Conservation (phyloP, 2,797 vertebrate genomes). For the Setipinna tenuifilis region DNA sequence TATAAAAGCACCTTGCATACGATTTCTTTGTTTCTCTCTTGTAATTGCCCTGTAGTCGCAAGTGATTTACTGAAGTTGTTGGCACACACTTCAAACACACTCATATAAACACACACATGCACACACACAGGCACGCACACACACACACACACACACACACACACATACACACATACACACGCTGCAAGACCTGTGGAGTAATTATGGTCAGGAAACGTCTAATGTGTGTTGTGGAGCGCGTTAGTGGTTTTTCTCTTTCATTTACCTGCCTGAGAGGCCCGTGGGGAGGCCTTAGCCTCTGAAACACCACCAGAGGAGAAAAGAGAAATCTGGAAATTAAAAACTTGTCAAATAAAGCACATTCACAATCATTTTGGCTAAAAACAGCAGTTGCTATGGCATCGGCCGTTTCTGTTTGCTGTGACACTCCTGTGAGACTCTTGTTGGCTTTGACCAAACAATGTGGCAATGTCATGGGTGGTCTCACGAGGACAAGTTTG, state of each 20-base stretch:
- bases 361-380: not conserved
- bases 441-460: not conserved
- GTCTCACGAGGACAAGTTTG: not conserved
- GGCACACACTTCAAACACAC: not conserved
- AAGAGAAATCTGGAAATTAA: not conserved
- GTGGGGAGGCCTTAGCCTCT: not conserved
- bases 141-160: not conserved
- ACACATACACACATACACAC: no score
- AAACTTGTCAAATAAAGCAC: not conserved
- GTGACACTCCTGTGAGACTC: not conserved
- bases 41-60: not conserved
- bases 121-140: constrained; percentile 4
- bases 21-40: not conserved
- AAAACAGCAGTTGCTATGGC: not conserved
- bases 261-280: no score
- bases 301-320: not conserved
- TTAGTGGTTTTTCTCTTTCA: no score
- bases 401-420: not conserved
- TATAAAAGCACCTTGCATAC: not conserved
- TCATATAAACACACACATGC: not conserved
- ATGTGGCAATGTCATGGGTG: not conserved
- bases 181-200: no score
- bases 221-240: no score
- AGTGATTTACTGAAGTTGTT: not conserved
- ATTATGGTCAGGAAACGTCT: no score